phyloP scores from a whole-genome alignment of 2,888 invertebrate species.

The Entomobrya multifasciata region DNA sequence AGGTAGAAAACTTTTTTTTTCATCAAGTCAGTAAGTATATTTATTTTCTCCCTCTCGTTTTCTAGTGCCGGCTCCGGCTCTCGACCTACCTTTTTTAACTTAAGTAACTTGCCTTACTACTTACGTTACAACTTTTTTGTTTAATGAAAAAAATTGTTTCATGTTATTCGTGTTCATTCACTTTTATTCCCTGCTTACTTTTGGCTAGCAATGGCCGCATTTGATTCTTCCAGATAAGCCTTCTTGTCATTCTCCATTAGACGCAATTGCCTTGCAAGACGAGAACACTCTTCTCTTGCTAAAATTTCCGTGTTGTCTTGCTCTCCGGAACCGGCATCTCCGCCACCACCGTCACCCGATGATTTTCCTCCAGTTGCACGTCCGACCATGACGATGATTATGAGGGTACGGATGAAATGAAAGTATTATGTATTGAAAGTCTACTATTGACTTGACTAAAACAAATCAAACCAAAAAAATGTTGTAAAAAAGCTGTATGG shows the following conservation, averaged over 20 bases:
- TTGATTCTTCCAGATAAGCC: constrained; percentile 79
- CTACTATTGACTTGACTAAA: no score
- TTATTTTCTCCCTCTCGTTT: constrained; percentile 21
- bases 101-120: no score
- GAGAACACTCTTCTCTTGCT: constrained; percentile 76
- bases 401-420: neutral
- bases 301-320: constrained; percentile 77
- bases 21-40: neutral
- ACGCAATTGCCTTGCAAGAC: constrained; percentile 76
- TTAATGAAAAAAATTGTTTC: neutral
- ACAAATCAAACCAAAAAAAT: neutral
- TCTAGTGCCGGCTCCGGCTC: no score
- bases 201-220: constrained; percentile 76
- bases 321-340: constrained; percentile 37
- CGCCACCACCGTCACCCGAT: constrained; percentile 38
- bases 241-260: constrained; percentile 79
- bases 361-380: constrained; percentile 34
- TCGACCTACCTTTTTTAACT: no score
- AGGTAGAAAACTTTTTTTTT: constrained; percentile 6
- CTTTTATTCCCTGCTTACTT: constrained; percentile 67
- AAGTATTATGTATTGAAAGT: constrained; percentile 2
- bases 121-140: neutral
- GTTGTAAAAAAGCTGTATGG: neutral
- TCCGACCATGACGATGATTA: constrained; percentile 16
- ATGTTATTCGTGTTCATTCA: neutral